A percentile compares a stretch with the other conserved stretches of the same genome.
These are phyloP conservation scores for Phoebastria nigripes DNA, from an alignment of 2,797 vertebrate species.

Conservation along the genomic window DNA sequence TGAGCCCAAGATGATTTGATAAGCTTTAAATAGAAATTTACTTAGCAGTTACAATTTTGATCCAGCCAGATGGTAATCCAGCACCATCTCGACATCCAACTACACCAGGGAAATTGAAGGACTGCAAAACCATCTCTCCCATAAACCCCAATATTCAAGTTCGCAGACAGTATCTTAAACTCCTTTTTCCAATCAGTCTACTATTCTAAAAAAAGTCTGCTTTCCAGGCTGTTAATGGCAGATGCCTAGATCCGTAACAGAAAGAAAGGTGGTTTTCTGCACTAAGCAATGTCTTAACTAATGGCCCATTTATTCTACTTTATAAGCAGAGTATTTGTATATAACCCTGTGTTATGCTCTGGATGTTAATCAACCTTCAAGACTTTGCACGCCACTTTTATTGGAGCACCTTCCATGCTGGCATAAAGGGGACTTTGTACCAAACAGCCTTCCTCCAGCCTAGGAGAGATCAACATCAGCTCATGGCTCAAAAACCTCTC, in stretches of 20 bases:
- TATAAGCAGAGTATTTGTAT: not conserved
- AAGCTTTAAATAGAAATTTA: not conserved
- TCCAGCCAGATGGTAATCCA: not conserved
- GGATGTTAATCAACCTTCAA: conserved; percentile 4
- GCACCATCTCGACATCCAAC: not conserved
- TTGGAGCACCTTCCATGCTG: not conserved
- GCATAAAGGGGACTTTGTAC: conserved; percentile 11
- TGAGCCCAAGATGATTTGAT: not conserved
- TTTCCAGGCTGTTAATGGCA: not conserved
- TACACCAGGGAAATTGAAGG: not conserved
- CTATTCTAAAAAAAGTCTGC: not conserved
- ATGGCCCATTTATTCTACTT: not conserved
- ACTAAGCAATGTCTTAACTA: not conserved
- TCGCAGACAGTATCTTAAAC: not conserved
- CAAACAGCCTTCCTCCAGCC: not conserved
- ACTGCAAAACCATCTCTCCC: not conserved
- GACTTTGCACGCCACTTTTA: not conserved
- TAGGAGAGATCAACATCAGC: not conserved
- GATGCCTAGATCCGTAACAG: not conserved
- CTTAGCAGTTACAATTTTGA: not conserved
- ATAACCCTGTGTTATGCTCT: not conserved
- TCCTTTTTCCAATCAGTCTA: not conserved
- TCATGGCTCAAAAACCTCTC: not conserved
- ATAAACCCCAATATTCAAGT: not conserved
- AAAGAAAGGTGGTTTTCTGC: not conserved